Evolutionary conservation across 2,113 vertebrate species (phyloP), one percentile per base, ranked within the genome.

Genomic region (Neotoma lepida): DNA sequence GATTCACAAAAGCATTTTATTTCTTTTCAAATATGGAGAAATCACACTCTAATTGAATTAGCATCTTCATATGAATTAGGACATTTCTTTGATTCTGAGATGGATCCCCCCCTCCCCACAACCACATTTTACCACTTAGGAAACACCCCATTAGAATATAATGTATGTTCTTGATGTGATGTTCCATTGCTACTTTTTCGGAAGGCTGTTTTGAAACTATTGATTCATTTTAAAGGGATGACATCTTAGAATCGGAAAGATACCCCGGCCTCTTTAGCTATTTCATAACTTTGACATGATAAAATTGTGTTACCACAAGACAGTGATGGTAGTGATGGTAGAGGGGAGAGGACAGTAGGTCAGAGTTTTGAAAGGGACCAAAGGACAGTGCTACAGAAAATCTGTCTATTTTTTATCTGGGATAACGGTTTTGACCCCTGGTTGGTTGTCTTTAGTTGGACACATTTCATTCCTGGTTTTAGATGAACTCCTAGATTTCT

Each of bases 81-180:
- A 73, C 56, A 73, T 93, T 94, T 95, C 82, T 93, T 96, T 95
- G 30, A 93, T 96, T 93, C n/a, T 51, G 80, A 92, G 71, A 64
- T 88, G 1, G 56, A 56, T 77, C 88, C 73, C 24, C 12, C 73
- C 10, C 0, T 0, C 51, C 2, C 12, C 82, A 12, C 15, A 22
- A n/a, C 39, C 64, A 86, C 77, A 86, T 94, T 96, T 96, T 88
- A 84, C 71, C 41, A 94, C 70, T 87, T 90, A 30, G 76, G 66
- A 95, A 97, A 94, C 89, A 78, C 51, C 90, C 58, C 41, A 20
- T 93, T 88, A 61, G 51, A n/a, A 7, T 41, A 71, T 20, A 73
- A 66, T 81, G 15, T 92, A 61, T 88, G 77, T n/a, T 33, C 49
- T 91, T 77, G 64, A 66, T 93, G 20, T 35, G 30, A 46, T 74